Evolutionary conservation across 2,888 invertebrate species (phyloP).

Genomic region (Zhengitettix transpicula): DNA sequence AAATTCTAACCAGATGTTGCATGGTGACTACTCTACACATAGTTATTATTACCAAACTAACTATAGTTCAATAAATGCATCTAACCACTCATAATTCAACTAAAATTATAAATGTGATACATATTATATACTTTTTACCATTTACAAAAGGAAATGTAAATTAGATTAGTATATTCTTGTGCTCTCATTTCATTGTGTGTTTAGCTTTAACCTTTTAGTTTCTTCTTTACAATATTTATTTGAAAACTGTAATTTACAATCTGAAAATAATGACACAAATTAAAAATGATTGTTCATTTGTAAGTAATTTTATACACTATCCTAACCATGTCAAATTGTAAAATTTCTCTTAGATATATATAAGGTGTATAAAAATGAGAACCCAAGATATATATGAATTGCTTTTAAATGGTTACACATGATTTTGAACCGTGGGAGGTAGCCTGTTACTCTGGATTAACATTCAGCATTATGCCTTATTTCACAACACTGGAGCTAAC

Average conservation of each 20-base stretch:
- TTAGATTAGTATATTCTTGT: not conserved
- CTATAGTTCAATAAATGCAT: slow-evolving; percentile 8
- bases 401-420: not conserved
- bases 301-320: no score
- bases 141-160: slow-evolving; percentile 1
- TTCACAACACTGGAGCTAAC: not conserved
- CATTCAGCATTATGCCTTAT: not conserved
- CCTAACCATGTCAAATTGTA: no score
- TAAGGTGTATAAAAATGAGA: not conserved
- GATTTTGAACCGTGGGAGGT: slow-evolving; percentile 4
- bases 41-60: slow-evolving; percentile 11
- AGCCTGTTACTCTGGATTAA: not conserved
- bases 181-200: not conserved
- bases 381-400: not conserved
- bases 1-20: slow-evolving; percentile 5
- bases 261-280: no score
- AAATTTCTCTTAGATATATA: no score
- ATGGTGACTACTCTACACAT: slow-evolving; percentile 5
- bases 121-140: slow-evolving; percentile 4
- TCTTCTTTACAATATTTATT: no score
- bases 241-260: no score
- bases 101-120: slow-evolving; percentile 3
- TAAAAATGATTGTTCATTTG: no score
- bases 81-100: slow-evolving; percentile 5
- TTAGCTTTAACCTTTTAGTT: not conserved